Base-by-base conservation (phyloP, 2,888 invertebrate species). In the Pachymerium ferrugineum region DNA sequence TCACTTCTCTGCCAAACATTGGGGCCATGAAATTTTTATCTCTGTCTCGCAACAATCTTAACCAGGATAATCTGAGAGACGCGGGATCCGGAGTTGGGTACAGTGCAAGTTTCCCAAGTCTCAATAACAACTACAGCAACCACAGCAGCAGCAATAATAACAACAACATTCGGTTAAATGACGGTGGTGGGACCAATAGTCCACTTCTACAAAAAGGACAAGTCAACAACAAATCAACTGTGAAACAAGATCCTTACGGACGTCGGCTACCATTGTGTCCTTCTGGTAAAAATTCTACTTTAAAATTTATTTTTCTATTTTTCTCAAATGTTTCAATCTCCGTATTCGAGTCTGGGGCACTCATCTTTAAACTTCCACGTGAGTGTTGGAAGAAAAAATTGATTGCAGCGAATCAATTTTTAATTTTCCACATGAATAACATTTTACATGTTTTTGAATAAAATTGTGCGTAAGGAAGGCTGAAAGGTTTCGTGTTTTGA, bases 221-320 rank as follows among this genome's bases (percentile, higher is more conserved):
- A 62, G 42, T 47, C 3, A 70, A 30, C 38, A 62, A 33, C 42
- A 75, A 72, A 25, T 67, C 29, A 29, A 30, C 31, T n/a, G 4
- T 54, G 16, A 42, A 79, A 67, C 73, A 78, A 29, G 83, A 84
- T 77, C 81, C 81, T 33, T 82, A 83, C 77, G 83, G 84, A 3
- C 81, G 83, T 68, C 79, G 85, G 72, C 82, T 86, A 69, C 86
- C 86, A 0, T 84, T 88, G 78, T 85, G 87, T 4, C 85, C 88
- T 30, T 84, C 86, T 79, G 88, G 88, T 88, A 78, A 80, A 31
- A 62, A 22, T 33, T 72, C 35, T 71, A 19, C 19, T 25, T 70
- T 70, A n/a, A 71, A 35, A 12, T 38, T 28, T 70, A 16, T 31
- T 19, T 70, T 33, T 68, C 28, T 31, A 68, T 22, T 16, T 68